These are phyloP conservation scores for Argyrosomus japonicus DNA, from an alignment of 2,113 vertebrate species.

Conservation along the genomic window DNA sequence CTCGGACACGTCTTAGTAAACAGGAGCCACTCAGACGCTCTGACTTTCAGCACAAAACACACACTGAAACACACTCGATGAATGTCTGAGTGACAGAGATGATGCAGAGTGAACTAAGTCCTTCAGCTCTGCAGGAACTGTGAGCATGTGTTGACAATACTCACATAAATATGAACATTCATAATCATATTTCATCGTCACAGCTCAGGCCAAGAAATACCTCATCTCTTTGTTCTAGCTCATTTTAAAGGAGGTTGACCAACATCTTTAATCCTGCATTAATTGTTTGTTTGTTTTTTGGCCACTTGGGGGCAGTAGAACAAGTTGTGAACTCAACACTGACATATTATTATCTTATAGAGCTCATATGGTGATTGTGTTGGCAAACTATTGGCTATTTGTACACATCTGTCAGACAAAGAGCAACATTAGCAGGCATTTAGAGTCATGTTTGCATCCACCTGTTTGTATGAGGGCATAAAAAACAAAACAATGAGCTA, in stretches of 20 bases:
- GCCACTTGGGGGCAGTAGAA: neutral
- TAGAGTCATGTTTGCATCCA: neutral
- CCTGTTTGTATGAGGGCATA: neutral
- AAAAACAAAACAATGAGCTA: neutral
- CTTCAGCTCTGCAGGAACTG: conserved; percentile 21
- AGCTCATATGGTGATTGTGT: neutral
- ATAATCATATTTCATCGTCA: neutral
- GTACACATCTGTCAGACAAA: neutral
- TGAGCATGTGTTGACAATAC: conserved; percentile 15
- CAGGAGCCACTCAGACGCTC: conserved; percentile 63
- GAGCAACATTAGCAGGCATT: neutral
- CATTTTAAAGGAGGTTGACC: neutral
- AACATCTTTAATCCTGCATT: neutral
- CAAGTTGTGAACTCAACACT: neutral
- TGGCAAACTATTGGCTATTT: neutral
- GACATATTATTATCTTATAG: neutral
- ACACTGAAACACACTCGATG: conserved; percentile 35
- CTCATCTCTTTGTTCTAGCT: neutral
- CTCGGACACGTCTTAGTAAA: conserved; percentile 57
- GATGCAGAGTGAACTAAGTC: conserved; percentile 25
- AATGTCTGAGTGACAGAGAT: conserved; percentile 36
- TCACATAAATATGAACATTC: neutral
- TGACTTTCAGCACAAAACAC: conserved; percentile 39
- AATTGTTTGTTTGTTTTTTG: neutral
- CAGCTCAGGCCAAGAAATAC: neutral